Percentiles rank a stretch among this genome's conserved stretches.
Evolutionary conservation across 2,113 vertebrate genomes (phyloP).

Genomic region (Seriola quinqueradiata): DNA sequence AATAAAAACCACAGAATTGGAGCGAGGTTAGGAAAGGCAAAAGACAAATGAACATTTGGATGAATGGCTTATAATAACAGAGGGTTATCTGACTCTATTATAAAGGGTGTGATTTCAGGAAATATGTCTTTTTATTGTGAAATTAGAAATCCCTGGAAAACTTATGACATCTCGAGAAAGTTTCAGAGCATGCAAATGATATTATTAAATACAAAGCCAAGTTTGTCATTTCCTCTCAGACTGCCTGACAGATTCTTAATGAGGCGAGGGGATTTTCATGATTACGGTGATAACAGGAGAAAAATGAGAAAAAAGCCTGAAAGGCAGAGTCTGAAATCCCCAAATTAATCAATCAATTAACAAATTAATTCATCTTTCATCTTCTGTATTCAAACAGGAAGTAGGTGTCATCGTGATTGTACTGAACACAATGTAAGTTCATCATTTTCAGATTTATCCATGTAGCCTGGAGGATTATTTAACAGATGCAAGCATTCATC

Average conservation of each 20-base stretch:
- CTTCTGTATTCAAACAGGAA: constrained; percentile 3
- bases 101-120: constrained; percentile 2
- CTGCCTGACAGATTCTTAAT: constrained; percentile 37
- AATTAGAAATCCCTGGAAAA: constrained; percentile 1
- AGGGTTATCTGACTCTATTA: constrained; percentile 24
- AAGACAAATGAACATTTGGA: constrained; percentile 31
- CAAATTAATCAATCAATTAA: constrained; percentile 24
- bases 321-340: background rate
- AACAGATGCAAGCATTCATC: constrained; percentile 33
- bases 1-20: constrained; percentile 1
- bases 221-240: background rate
- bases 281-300: constrained; percentile 7
- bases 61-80: constrained; percentile 40
- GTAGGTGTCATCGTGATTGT: constrained; percentile 25
- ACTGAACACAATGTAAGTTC: constrained; percentile 25
- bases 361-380: background rate
- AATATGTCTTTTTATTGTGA: constrained; percentile 11
- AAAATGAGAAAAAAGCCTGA: background rate
- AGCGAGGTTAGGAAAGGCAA: background rate
- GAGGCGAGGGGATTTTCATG: background rate
- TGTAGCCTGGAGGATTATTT: constrained; percentile 13
- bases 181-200: constrained; percentile 1
- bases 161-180: constrained; percentile 9
- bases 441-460: constrained; percentile 12
- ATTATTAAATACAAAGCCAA: background rate